Base-by-base conservation (phyloP, 2,113 vertebrate genomes). In the Globicephala melas region DNA sequence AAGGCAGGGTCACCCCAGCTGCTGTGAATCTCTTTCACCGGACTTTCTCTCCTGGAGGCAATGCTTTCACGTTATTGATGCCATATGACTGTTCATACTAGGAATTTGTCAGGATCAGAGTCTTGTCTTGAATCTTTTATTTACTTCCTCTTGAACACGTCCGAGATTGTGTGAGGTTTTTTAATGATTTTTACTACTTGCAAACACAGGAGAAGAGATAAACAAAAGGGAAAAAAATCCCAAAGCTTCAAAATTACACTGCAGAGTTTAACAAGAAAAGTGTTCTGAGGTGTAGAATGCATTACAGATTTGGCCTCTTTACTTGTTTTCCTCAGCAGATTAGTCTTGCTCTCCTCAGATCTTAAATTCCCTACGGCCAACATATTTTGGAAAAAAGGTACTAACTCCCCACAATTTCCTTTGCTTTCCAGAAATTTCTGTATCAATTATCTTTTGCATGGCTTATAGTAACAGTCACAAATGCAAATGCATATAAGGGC, bases 341-440 rank as follows among this genome's bases (percentile, higher is more conserved):
- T 31, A 31, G 11, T 84, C 15, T 38, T 58, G 28, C 25, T 76
- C 65, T 4, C 8, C 26, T 71, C 12, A 63, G 33, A 44, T 62
- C 53, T 67, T 76, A 36, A 84, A 63, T 79, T 86, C 36, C 6
- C 6, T 5, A 0, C 3, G 1, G 62, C 7, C n/a, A 63, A 62
- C 18, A 50, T 5, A 88, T 87, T 89, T 26, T 12, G 23, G 26
- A 8, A 79, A n/a, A 5, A 67, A 88, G 6, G 9, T 89, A 8
- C 58, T 81, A 33, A 38, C 26, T 65, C 11, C 55, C 33, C 67
- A 33, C 65, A 67, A n/a, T n/a, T 50, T 68, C 17, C 13, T 88
- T 89, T 70, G 60, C 26, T 80, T 89, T 89, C 53, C 31, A 74
- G 68, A 93, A 71, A 82, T 50, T 53, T 87, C 41, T 47, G 15